phyloP scores from a whole-genome alignment of 92 coral and sea anemone genomes.

The Umimayanthus chanpuru region DNA sequence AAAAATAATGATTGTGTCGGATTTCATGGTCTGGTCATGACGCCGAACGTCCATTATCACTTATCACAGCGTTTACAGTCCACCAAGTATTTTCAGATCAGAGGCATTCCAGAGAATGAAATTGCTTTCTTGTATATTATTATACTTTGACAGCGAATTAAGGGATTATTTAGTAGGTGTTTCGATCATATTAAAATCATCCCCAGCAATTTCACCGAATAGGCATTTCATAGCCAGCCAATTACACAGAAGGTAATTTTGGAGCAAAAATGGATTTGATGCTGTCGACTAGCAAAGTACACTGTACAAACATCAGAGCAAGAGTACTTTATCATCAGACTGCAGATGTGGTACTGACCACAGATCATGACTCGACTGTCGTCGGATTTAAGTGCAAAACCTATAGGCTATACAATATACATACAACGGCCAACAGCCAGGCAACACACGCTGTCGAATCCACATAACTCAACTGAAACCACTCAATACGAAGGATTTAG shows the following conservation, averaged over 20 bases:
- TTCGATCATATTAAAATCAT: conserved; percentile 4
- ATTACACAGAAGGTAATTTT: conserved; percentile 18
- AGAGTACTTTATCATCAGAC: neutral
- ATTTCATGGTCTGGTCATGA: conserved; percentile 24
- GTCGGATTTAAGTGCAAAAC: neutral
- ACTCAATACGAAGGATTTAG: neutral
- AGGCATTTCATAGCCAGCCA: neutral
- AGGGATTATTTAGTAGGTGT: neutral
- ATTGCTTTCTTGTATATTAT: neutral
- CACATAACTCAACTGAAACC: neutral
- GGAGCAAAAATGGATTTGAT: neutral
- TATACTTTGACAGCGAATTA: neutral
- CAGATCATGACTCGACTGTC: neutral
- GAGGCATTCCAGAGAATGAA: neutral
- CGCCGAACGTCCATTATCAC: neutral
- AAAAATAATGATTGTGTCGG: conserved; percentile 23
- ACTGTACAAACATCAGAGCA: neutral
- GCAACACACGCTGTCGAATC: neutral
- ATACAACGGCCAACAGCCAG: neutral
- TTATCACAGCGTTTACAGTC: neutral
- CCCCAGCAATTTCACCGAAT: conserved; percentile 15
- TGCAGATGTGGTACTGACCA: conserved; percentile 19
- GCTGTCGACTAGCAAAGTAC: conserved; percentile 18
- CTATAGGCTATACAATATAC: no score
- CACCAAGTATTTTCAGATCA: neutral